Evolutionary conservation across 2,888 invertebrate genomes (phyloP).

Genomic region (Aplocera efformata): DNA sequence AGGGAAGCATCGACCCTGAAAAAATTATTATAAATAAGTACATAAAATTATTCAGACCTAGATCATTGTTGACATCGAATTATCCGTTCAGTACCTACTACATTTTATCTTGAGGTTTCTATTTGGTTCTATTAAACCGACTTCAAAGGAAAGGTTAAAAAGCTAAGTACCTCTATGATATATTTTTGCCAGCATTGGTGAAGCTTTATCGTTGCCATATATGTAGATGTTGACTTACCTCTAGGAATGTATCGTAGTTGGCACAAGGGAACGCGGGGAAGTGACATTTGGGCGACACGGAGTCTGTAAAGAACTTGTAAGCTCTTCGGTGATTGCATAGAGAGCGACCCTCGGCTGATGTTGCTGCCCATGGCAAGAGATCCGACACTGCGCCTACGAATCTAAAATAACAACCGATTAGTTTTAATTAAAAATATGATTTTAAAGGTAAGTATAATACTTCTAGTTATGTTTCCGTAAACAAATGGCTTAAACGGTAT

Average conservation of each 20-base stretch:
- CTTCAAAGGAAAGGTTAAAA: too few species aligned
- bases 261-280: slow-evolving; percentile 95
- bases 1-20: slow-evolving; percentile 74
- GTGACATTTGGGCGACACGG: slow-evolving; percentile 93
- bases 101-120: too few species aligned
- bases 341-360: slow-evolving; percentile 87
- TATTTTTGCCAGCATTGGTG: too few species aligned
- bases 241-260: slow-evolving; percentile 90
- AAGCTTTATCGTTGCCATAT: not conserved
- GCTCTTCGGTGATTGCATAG: slow-evolving; percentile 96
- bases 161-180: too few species aligned
- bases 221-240: slow-evolving; percentile 53
- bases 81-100: too few species aligned
- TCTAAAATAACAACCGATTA: slow-evolving; percentile 33
- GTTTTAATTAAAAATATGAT: not conserved
- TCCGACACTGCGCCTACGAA: slow-evolving; percentile 95
- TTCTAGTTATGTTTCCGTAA: too few species aligned
- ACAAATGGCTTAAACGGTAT: too few species aligned
- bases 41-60: too few species aligned
- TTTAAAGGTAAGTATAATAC: too few species aligned
- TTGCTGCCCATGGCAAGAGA: slow-evolving; percentile 88
- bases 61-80: too few species aligned
- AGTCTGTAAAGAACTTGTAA: slow-evolving; percentile 96
- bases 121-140: too few species aligned
- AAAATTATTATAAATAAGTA: too few species aligned